A percentile compares a stretch with the other conserved stretches of the same genome.
Evolutionary conservation across 2,113 vertebrate species (phyloP).

Genomic region (Melanotaenia duboulayi): DNA sequence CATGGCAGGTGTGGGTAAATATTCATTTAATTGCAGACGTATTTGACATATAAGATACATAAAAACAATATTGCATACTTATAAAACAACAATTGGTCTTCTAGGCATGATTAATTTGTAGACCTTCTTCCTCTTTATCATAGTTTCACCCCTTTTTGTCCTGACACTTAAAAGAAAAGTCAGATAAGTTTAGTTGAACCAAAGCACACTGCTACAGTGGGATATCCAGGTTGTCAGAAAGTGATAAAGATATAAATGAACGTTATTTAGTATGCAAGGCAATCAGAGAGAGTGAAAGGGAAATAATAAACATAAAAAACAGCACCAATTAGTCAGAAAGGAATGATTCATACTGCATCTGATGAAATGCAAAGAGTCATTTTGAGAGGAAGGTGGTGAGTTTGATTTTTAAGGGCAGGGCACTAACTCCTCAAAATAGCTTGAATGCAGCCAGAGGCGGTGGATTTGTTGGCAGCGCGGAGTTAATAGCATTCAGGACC

Average conservation of each 20-base stretch:
- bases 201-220: neutral
- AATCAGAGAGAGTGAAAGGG: neutral
- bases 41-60: neutral
- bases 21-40: neutral
- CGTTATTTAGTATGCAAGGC: neutral
- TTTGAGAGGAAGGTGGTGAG: neutral
- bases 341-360: neutral
- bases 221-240: neutral
- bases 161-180: neutral
- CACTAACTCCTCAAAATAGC: neutral
- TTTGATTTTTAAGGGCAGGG: neutral
- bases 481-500: neutral
- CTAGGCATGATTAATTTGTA: neutral
- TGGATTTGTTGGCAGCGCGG: neutral
- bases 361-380: neutral
- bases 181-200: neutral
- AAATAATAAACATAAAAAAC: neutral
- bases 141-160: neutral
- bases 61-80: no score
- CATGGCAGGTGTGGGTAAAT: neutral
- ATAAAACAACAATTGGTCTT: no score
- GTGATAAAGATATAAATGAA: no score
- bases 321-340: neutral
- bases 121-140: neutral
- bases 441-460: constrained; percentile 5